Conservation (phyloP, 2,888 invertebrate species). For the Rhimphoctona megacephalus region DNA sequence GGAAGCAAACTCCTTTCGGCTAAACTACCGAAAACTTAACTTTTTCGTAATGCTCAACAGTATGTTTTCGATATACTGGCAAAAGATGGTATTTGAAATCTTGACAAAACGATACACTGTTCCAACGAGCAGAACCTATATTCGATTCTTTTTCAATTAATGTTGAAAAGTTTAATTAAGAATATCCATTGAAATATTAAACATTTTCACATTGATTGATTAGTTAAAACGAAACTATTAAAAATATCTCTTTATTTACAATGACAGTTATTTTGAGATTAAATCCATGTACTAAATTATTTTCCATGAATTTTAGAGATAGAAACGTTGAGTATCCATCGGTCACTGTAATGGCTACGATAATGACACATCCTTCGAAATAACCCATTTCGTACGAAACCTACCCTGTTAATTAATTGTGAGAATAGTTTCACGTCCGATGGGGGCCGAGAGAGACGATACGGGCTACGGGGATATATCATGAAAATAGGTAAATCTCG, state of each 20-base stretch:
- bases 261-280: background rate
- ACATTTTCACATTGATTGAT: no score
- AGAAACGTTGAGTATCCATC: constrained; percentile 14
- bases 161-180: no score
- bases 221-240: background rate
- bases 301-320: constrained; percentile 14
- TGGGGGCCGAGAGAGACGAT: constrained; percentile 15
- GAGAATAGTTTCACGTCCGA: constrained; percentile 50
- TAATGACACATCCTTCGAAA: constrained; percentile 46
- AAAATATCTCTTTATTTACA: background rate
- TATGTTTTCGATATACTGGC: background rate
- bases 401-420: constrained; percentile 55
- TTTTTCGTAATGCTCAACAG: background rate
- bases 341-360: constrained; percentile 25
- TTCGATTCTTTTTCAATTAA: no score
- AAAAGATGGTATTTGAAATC: background rate
- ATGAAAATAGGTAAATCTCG: constrained; percentile 52
- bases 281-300: constrained; percentile 6
- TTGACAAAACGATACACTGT: no score
- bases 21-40: background rate
- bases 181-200: no score
- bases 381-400: constrained; percentile 48
- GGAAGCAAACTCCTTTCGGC: background rate
- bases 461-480: constrained; percentile 46
- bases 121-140: no score